Base-by-base conservation (phyloP, 2,113 vertebrate species). In the Pomatorhinus ruficollis region DNA sequence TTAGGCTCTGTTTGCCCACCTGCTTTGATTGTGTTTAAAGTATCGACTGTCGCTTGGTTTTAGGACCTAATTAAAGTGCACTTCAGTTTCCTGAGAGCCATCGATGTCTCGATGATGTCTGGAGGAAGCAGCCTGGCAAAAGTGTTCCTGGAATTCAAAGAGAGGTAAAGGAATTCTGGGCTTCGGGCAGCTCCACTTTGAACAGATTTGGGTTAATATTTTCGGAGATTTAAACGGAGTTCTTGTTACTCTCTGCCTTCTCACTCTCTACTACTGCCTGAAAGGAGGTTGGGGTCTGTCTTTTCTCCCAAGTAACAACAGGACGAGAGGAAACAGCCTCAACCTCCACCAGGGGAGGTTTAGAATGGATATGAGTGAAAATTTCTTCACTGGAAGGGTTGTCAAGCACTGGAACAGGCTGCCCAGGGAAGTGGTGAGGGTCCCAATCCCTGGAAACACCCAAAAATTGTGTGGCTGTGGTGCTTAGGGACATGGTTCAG, bases 101-200 rank as follows among this genome's bases (percentile, higher is more conserved):
- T 99, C 6, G 99, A 99, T 15, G 95, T 99, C 89, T 98, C 98
- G 60, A 99, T 99, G 98, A 98, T 99, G 97, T 98, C 96, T 2
- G 99, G 99, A 47, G 98, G 98, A 33, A 97, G 97, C 66, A 98
- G 98, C 20, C 97, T 99, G 87, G 99, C 99, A 60, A 99, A 99
- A 97, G 99, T 99, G 95, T 99, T 99, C 94, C 98, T 99, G 19
- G 99, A 99, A 80, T 99, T 99, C 98, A 99, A 99, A 88, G 99
- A 99, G 96, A 98, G 99, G 99, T 99, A 95, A 59, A 57, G 66
- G 35, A 39, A 61, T 45, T 16, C 11, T 1, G 1, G 10, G 44
- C 15, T 39, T 39, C 10, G 21, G 52, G 65, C 72, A 76, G 49
- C 65, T 79, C 45, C 17, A 7, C 5, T 37, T 87, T 57, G 6